Evolutionary conservation across 2,797 vertebrate species (phyloP).

Genomic region (Ctenosaura bakeri): DNA sequence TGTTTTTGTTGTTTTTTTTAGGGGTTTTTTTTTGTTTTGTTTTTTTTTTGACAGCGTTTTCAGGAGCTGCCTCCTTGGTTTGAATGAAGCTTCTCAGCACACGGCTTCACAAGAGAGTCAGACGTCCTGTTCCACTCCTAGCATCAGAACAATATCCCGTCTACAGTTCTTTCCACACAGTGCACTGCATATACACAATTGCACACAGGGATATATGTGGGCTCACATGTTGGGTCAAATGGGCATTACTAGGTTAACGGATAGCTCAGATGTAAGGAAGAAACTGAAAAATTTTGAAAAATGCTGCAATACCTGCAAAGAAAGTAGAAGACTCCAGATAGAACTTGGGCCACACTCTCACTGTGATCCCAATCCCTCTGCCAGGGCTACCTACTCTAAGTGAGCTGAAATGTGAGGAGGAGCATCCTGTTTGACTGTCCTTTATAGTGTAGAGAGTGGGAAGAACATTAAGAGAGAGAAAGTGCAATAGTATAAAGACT

Average conservation of each 20-base stretch:
- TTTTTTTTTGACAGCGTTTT: neutral
- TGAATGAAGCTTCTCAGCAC: neutral
- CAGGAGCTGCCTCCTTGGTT: neutral
- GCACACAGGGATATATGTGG: neutral
- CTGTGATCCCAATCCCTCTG: too few relatives aligned
- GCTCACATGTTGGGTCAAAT: neutral
- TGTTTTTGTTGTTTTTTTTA: too few relatives aligned
- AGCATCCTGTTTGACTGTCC: neutral
- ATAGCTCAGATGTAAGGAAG: neutral
- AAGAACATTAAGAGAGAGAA: neutral
- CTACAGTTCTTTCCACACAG: neutral
- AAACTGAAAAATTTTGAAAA: neutral
- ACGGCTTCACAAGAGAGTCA: neutral
- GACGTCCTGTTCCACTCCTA: neutral
- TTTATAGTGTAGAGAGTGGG: neutral
- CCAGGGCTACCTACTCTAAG: neutral
- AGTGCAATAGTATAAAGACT: neutral
- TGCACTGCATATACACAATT: neutral
- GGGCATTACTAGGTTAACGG: neutral
- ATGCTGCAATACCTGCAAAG: neutral
- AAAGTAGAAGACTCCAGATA: neutral
- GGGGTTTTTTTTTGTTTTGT: too few relatives aligned
- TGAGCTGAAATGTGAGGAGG: neutral
- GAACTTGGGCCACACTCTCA: too few relatives aligned
- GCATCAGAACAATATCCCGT: neutral